Percentiles rank a stretch among this genome's conserved stretches.
phyloP scores from a whole-genome alignment of 53 echinoderm and acorn worm species.

The Henricia sp. region DNA sequence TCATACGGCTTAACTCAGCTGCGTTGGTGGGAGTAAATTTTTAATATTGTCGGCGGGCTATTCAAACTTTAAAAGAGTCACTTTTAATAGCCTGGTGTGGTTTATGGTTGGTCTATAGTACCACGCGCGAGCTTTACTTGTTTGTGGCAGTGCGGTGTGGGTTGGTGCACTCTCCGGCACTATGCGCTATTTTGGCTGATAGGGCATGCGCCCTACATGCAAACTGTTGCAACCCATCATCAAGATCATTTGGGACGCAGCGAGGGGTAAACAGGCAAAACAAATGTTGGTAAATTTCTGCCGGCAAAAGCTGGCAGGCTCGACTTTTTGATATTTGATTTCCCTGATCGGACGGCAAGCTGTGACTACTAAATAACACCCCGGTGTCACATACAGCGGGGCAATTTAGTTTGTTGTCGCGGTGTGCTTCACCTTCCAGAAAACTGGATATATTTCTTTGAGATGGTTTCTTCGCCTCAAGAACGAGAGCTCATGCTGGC shows the following conservation, averaged over 20 bases:
- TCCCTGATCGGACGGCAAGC: constrained; percentile 24
- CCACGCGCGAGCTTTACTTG: too few relatives aligned
- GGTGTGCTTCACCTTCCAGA: constrained; percentile 15
- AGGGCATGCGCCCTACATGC: background rate
- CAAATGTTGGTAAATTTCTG: constrained; percentile 58
- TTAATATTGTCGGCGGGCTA: too few relatives aligned
- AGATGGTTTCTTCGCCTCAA: constrained; percentile 49
- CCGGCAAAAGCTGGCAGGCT: constrained; percentile 10
- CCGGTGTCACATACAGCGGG: constrained; percentile 5
- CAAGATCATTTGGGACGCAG: constrained; percentile 44
- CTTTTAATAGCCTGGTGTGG: too few relatives aligned
- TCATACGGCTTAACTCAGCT: constrained; percentile 15
- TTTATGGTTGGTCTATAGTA: too few relatives aligned
- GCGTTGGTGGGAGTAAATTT: constrained; percentile 40
- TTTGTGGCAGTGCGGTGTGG: background rate
- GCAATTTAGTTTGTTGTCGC: background rate
- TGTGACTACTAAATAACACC: constrained; percentile 31
- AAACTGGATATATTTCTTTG: constrained; percentile 29
- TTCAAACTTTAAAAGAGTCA: too few relatives aligned
- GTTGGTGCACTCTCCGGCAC: background rate
- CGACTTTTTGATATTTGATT: background rate
- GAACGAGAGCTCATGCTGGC: constrained; percentile 56
- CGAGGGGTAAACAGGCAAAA: constrained; percentile 43
- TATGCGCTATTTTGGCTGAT: background rate
- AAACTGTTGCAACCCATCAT: constrained; percentile 51